These are phyloP conservation scores for Channa maculata DNA, from an alignment of 2,113 vertebrate species.

Conservation along the genomic window DNA sequence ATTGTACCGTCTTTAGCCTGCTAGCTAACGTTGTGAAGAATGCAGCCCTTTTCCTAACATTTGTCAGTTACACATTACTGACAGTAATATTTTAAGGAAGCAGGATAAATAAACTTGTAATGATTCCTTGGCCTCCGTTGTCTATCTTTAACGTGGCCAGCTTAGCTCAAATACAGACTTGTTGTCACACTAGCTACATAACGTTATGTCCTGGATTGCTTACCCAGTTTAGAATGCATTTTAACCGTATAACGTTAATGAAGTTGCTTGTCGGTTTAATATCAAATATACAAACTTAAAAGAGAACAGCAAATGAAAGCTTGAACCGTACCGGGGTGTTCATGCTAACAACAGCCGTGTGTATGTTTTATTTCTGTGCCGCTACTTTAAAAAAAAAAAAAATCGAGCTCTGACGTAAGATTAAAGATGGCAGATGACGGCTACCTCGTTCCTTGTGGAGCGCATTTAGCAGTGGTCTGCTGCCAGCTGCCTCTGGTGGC, in stretches of 20 bases:
- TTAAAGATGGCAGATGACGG: background rate
- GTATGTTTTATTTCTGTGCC: background rate
- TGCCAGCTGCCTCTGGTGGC: too few relatives aligned
- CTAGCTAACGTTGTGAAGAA: background rate
- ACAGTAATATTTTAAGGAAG: accelerated
- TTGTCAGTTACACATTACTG: background rate
- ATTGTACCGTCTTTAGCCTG: background rate
- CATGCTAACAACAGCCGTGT: background rate
- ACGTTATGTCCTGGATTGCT: background rate
- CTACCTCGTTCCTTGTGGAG: background rate
- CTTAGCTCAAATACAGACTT: too few relatives aligned
- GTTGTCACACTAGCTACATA: too few relatives aligned
- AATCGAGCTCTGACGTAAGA: too few relatives aligned
- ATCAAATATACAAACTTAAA: background rate
- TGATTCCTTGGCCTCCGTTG: background rate
- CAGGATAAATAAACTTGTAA: background rate
- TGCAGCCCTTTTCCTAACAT: too few relatives aligned
- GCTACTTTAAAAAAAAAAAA: background rate
- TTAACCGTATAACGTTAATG: accelerated
- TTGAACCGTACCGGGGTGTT: background rate
- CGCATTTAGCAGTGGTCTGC: too few relatives aligned
- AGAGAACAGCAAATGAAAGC: accelerated
- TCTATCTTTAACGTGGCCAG: background rate
- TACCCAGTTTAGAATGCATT: accelerated
- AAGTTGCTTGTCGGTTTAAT: too few relatives aligned